Evolutionary conservation across 2,888 invertebrate species (phyloP), one percentile per base, ranked within the genome.

Genomic region (Drosophila melanocephala): DNA sequence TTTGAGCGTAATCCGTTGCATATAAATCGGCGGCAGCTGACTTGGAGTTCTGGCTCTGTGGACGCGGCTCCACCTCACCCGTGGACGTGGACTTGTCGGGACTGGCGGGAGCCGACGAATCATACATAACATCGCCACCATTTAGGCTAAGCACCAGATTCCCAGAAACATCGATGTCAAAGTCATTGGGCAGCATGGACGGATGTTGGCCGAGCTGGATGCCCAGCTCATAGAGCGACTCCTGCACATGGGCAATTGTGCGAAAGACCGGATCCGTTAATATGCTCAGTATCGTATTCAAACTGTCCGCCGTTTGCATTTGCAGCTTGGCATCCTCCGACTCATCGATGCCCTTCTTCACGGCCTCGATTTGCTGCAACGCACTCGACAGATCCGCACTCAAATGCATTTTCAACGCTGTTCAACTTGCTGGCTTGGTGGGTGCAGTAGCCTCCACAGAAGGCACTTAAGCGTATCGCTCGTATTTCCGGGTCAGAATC

Each of bases 1-100:
- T 97, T 94, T 99, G 98, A 28, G 98, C 98, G 97, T 98, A 99
- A 94, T 99, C 99, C 71, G 98, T 97, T 55, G 95, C 95, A 72
- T 97, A 95, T 92, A 96, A 95, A 94, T 96, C 96, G 91, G 96
- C 95, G 80, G 95, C 79, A 0, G 94, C 94, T 95, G 96, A 92
- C 95, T 96, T 92, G 0, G 90, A 87, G 62, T 92, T 93, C 33
- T 91, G 91, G 69, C 96, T 96, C 77, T 96, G 96, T 10, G 95
- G 95, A 28, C 95, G 93, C 63, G 94, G 94, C 42, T 94, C 94
- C 65, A 94, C 94, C n/a, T 92, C 91, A 16, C 77, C 72, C 22
- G 72, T 73, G 16, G 66, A 75, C 7, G 65, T 73, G 22, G 90
- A 79, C 91, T 96, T 97, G 90, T 96, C 96, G 0, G 96, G 96